phyloP scores from a whole-genome alignment of 2,113 vertebrate genomes.

The Plectropomus leopardus region DNA sequence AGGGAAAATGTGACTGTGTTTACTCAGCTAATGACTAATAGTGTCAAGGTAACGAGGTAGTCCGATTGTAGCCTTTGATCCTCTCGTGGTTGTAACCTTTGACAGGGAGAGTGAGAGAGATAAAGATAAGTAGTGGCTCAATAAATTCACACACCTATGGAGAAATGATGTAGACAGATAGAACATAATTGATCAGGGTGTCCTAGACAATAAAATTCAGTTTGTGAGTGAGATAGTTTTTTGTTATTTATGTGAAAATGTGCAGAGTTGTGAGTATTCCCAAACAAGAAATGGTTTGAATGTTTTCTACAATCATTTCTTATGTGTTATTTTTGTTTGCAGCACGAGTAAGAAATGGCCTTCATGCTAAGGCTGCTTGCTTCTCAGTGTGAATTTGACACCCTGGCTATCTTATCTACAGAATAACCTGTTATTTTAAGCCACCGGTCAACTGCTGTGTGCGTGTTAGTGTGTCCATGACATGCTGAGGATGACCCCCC shows the following conservation, averaged over 20 bases:
- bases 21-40: conserved; percentile 74
- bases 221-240: neutral
- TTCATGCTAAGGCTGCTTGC: neutral
- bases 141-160: neutral
- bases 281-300: neutral
- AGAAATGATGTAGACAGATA: neutral
- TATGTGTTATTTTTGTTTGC: neutral
- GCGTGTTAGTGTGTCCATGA: conserved; percentile 16
- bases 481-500: conserved; percentile 7
- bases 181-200: neutral
- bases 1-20: conserved; percentile 67
- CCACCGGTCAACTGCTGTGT: conserved; percentile 35
- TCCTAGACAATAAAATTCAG: neutral
- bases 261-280: neutral
- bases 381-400: conserved; percentile 50
- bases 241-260: neutral
- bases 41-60: conserved; percentile 72
- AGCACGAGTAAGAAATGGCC: neutral
- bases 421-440: conserved; percentile 59
- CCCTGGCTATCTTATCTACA: conserved; percentile 45
- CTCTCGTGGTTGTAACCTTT: conserved; percentile 59
- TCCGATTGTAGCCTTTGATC: conserved; percentile 63
- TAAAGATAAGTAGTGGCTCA: neutral
- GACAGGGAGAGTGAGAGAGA: conserved; percentile 26
- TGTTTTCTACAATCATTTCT: neutral